Evolutionary conservation across 2,888 invertebrate genomes (phyloP), one percentile per base, ranked within the genome.

Genomic region (Prenolepis imparis): DNA sequence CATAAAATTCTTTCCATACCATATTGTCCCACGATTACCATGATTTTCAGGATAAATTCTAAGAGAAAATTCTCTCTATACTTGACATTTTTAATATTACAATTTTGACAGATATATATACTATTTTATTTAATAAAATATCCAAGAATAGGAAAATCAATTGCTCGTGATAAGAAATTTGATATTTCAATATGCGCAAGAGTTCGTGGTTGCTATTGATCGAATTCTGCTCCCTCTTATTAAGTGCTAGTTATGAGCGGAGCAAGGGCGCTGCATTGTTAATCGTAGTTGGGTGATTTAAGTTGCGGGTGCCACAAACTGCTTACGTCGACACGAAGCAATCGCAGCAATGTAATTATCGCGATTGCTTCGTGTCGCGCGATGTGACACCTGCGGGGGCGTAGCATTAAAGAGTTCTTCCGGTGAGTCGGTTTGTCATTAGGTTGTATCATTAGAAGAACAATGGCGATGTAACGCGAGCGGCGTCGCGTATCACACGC

Each of bases 391-490:
- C 64, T 64, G 44, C 24, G 15, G 39, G 72, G 72, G 39, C 36
- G 55, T 11, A 59, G 24, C 44, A 59, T 78, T 70, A 70, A 70
- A 59, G 32, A 80, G 44, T 70, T 41, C 59, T 80, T 72, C 36
- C 72, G 78, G 44, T 32, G 28, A 55, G 39, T 77, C 44, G 41
- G 59, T 72, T 70, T 72, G 32, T 80, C 78, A 72, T 72, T 78
- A 61, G 66, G 41, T n/a, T 55, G 67, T 70, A 52, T 81, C 72
- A 67, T 78, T 73, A 39, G 21, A 11, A 41, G 81, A 86, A 84
- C 84, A 85, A 82, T 81, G 78, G 61, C 78, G 41, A 78, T 21
- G 78, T 78, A 78, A 78, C 70, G 72, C 72, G 68, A 70, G 78
- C 78, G 36, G 48, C 48, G 68, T 77, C 77, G 77, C 77, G 72